Conservation (phyloP, 2,888 invertebrate genomes). For the Hermaeophaga mercurialis region DNA sequence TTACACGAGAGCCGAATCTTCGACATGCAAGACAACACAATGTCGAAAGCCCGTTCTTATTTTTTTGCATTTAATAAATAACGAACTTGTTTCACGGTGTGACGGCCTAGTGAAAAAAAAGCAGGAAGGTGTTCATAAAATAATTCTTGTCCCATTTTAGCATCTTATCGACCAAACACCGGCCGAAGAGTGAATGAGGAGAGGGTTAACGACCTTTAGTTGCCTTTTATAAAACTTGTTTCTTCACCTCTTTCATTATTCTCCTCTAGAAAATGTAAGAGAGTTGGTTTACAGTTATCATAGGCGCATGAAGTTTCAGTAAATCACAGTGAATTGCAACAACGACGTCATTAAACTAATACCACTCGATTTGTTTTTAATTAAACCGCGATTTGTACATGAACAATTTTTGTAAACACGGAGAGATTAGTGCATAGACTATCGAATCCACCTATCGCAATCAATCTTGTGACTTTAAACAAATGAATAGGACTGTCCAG, state of each 20-base stretch:
- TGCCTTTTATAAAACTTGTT: conserved; percentile 31
- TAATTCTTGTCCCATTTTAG: conserved; percentile 26
- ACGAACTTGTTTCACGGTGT: conserved; percentile 21
- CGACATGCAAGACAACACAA: background rate
- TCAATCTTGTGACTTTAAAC: no score
- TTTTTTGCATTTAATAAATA: conserved; percentile 16
- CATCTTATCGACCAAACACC: conserved; percentile 23
- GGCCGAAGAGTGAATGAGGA: conserved; percentile 19
- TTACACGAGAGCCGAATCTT: background rate
- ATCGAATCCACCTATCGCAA: no score
- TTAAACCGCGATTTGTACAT: no score
- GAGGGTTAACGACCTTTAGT: conserved; percentile 26
- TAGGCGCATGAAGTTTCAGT: conserved; percentile 1
- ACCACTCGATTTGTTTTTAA: no score
- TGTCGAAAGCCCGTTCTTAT: conserved; percentile 1
- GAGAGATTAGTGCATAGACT: no score
- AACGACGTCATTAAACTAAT: background rate
- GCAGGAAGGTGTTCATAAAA: conserved; percentile 24
- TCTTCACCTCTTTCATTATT: conserved; percentile 29
- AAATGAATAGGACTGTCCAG: no score
- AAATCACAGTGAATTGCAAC: background rate
- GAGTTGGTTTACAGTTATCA: background rate
- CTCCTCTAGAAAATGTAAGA: conserved; percentile 2
- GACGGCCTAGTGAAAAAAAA: conserved; percentile 21
- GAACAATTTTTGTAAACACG: no score